These are phyloP conservation scores for Nothocercus julius DNA, from an alignment of 2,113 vertebrate genomes.

Conservation along the genomic window DNA sequence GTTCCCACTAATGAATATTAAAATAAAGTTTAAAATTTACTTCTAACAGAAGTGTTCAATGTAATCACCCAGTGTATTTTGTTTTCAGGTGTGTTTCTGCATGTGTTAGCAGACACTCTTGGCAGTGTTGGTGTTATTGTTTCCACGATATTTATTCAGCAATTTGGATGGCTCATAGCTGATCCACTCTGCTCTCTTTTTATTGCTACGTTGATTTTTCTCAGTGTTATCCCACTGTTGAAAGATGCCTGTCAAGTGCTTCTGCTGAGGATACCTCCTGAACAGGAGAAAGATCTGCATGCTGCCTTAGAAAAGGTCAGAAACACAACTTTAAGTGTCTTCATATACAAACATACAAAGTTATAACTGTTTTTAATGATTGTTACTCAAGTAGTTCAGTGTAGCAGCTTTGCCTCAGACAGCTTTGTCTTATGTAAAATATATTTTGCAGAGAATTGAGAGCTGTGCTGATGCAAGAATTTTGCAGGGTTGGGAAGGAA, in stretches of 20 bases:
- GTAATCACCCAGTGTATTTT: conserved; percentile 15
- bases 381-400: not conserved
- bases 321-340: not conserved
- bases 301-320: conserved; percentile 92
- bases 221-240: conserved; percentile 94
- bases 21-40: not conserved
- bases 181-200: conserved; percentile 98
- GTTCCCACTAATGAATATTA: not conserved
- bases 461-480: not conserved
- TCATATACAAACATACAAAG: not conserved
- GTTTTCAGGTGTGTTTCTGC: conserved; percentile 91
- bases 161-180: conserved; percentile 97
- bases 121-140: conserved; percentile 97
- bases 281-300: conserved; percentile 91
- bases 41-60: not conserved
- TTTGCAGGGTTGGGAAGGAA: too few relatives aligned
- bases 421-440: not conserved
- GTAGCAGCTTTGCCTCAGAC: not conserved
- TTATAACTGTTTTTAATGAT: not conserved
- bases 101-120: conserved; percentile 95
- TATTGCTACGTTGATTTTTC: conserved; percentile 93
- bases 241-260: conserved; percentile 96
- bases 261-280: conserved; percentile 87
- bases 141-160: conserved; percentile 95
- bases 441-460: not conserved